Evolutionary conservation across 2,113 vertebrate species (phyloP), one percentile per base, ranked within the genome.

Genomic region (Cochlearius cochlearius): DNA sequence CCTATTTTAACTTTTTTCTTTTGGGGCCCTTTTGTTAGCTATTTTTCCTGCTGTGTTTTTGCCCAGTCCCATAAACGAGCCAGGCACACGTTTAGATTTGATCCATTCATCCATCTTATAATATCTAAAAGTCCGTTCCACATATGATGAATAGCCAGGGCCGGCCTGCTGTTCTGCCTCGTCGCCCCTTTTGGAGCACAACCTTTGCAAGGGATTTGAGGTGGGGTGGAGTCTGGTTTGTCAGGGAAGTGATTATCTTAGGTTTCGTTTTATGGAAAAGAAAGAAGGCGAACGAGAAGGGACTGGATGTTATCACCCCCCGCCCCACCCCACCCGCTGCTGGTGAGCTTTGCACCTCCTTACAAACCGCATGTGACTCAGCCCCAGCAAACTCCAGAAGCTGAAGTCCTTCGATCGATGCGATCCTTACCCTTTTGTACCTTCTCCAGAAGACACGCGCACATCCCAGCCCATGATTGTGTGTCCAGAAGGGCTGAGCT

Each of bases 381-480:
- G 59, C 15, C 36, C 39, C 91, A 83, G 71, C 82, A 69, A 94
- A 95, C 12, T 94, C 49, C 93, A 92, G 94, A 95, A 96, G 93
- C 87, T 58, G 62, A 32, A 95, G 36, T 64, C 69, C 62, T 82
- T 90, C n/a, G 1, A 20, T 73, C 4, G 1, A 0, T 47, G 63
- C 1, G 2, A 55, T 92, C 78, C 55, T 77, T 80, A 82, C 47
- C 88, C 38, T 88, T 94, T 77, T 91, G 55, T 77, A 55, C 76
- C 81, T 88, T 83, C 67, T 94, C 78, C 92, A 90, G 93, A 92
- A 88, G 75, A 88, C 72, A 60, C 58, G 68, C 53, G 25, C 41
- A 13, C 26, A 64, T 62, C 85, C 74, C 92, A 86, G 85, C 11
- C 41, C 2, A 75, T 50, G 60, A 50, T 4, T 74, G 39, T 78